phyloP scores from a whole-genome alignment of 2,797 vertebrate species.

The Rhabdophis nuchalis region DNA sequence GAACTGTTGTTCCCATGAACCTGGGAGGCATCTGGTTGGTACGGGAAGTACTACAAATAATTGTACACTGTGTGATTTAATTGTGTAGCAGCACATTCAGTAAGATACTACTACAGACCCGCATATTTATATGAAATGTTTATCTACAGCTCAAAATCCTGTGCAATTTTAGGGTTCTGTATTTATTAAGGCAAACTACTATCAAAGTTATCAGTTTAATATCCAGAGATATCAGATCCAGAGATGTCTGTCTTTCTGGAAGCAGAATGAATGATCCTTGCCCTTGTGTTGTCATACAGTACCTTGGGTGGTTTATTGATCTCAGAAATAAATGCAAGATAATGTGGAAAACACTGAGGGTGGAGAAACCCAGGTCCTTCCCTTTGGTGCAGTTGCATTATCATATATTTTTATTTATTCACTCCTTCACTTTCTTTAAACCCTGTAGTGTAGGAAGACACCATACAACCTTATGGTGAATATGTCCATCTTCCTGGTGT shows the following conservation, averaged over 20 bases:
- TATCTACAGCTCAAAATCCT: background rate
- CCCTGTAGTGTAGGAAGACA: background rate
- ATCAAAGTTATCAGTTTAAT: background rate
- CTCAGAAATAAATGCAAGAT: background rate
- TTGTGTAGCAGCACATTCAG: background rate
- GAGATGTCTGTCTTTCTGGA: background rate
- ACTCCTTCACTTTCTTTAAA: background rate
- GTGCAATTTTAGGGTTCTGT: slow-evolving; percentile 15
- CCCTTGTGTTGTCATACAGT: background rate
- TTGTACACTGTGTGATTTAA: background rate
- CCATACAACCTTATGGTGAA: background rate
- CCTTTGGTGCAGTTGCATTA: background rate
- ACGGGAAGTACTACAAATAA: background rate
- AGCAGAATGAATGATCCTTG: background rate
- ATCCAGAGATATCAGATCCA: background rate
- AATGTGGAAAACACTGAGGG: background rate
- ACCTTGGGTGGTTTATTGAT: background rate
- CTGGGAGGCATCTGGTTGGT: background rate
- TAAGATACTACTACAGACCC: background rate
- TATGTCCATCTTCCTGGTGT: background rate
- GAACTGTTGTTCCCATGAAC: background rate
- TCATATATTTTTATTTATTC: background rate
- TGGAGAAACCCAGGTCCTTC: background rate
- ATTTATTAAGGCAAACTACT: slow-evolving; percentile 1
- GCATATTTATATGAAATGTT: background rate